A percentile compares a stretch with the other conserved stretches of the same genome.
These are phyloP conservation scores for Cerastis leucographa DNA, from an alignment of 2,888 invertebrate species.

Conservation along the genomic window DNA sequence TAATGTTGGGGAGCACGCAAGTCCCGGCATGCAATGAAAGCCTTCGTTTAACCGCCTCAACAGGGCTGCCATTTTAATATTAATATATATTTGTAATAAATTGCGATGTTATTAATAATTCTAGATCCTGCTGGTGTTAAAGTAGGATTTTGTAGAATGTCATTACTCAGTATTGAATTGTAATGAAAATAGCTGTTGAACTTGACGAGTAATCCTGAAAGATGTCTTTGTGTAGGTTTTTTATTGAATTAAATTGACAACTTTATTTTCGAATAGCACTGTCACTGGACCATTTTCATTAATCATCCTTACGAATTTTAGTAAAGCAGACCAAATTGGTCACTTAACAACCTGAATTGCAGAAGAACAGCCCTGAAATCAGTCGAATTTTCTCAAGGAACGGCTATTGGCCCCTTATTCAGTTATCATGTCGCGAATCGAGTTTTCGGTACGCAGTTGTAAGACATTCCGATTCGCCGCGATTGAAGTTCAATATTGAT, in stretches of 20 bases:
- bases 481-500: conserved; percentile 74
- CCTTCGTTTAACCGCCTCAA: conserved; percentile 72
- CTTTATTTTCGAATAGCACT: not conserved
- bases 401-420: conserved; percentile 79
- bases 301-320: not conserved
- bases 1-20: conserved; percentile 83
- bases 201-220: conserved; percentile 12
- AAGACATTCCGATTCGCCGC: conserved; percentile 76
- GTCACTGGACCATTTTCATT: not conserved
- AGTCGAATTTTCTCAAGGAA: conserved; percentile 81
- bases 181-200: conserved; percentile 47
- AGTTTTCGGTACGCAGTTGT: conserved; percentile 84
- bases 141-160: conserved; percentile 40
- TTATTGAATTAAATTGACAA: not conserved
- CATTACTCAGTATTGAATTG: conserved; percentile 34
- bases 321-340: not conserved
- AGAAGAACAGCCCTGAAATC: conserved; percentile 67
- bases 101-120: conserved; percentile 52
- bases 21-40: conserved; percentile 80
- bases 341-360: not conserved
- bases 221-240: not conserved
- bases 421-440: conserved; percentile 81
- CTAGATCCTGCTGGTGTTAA: conserved; percentile 49
- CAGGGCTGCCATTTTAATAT: conserved; percentile 73
- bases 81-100: conserved; percentile 58